A percentile compares a stretch with the other conserved stretches of the same genome.
These are phyloP conservation scores for Osmoderma eremita DNA, from an alignment of 2,888 invertebrate genomes.

Conservation along the genomic window DNA sequence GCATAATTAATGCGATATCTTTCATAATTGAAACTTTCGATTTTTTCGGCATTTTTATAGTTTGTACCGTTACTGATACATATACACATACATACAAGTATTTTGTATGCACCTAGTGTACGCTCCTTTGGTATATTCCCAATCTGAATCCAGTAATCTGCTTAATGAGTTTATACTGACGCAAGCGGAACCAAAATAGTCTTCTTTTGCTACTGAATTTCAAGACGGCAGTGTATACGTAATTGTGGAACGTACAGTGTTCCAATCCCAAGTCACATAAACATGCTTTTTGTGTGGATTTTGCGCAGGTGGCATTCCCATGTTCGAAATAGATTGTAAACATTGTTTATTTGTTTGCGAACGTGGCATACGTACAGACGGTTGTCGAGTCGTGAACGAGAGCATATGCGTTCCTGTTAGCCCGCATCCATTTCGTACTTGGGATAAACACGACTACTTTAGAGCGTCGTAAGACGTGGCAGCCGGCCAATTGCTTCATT, in stretches of 20 bases:
- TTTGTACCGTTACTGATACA: too few species aligned
- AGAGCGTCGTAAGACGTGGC: background rate
- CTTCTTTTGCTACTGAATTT: background rate
- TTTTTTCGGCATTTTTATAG: too few species aligned
- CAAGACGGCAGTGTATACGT: background rate
- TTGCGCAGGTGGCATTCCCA: conserved; percentile 26
- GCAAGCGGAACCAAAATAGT: background rate
- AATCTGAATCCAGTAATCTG: too few species aligned
- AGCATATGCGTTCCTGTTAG: background rate
- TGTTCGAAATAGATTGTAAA: conserved; percentile 30
- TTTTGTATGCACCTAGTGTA: too few species aligned
- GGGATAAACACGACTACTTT: background rate
- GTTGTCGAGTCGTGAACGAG: conserved; percentile 10
- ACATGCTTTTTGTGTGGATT: background rate
- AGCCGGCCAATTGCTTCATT: conserved; percentile 3
- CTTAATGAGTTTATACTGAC: background rate
- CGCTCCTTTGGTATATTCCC: too few species aligned
- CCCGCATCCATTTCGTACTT: too few species aligned
- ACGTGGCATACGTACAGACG: background rate
- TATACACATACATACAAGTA: too few species aligned
- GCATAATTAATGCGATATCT: too few species aligned
- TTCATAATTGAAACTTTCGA: too few species aligned
- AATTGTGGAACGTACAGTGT: background rate
- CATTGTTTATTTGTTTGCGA: conserved; percentile 20
- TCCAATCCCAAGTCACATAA: background rate